Percentiles rank a stretch among this genome's conserved stretches.
These are phyloP conservation scores for Apis mellifera DNA, from an alignment of 1,140 invertebrate genomes.

Conservation along the genomic window DNA sequence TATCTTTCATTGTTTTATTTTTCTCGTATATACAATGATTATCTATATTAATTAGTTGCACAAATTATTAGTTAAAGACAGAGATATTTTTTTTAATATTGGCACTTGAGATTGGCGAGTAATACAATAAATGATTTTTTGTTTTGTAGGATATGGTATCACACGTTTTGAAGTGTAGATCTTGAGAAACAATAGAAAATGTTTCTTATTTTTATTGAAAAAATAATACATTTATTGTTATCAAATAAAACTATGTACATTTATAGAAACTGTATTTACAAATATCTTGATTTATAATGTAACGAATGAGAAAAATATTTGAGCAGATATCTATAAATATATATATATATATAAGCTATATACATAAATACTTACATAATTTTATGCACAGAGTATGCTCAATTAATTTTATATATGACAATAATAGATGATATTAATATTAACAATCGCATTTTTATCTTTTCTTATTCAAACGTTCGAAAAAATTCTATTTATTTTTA, in stretches of 20 bases:
- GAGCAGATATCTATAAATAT: neutral
- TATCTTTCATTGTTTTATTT: no score
- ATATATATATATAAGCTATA: neutral
- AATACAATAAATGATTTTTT: no score
- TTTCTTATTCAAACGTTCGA: neutral
- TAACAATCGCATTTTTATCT: neutral
- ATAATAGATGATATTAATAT: neutral
- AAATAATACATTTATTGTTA: conserved; percentile 7
- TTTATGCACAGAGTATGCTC: neutral
- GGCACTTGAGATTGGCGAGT: no score
- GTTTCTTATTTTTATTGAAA: neutral
- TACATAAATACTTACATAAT: neutral
- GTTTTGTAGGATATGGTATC: no score
- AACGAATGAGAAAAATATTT: neutral
- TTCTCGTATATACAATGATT: no score
- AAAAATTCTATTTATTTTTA: neutral
- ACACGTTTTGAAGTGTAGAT: no score
- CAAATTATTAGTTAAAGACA: no score
- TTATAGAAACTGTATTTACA: neutral
- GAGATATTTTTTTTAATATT: no score
- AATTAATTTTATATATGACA: neutral
- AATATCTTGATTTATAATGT: neutral
- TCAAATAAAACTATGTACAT: neutral
- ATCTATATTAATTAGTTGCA: no score
- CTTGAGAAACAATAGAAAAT: no score